Conservation (phyloP, 2,113 vertebrate species). For the Salvator merianae region DNA sequence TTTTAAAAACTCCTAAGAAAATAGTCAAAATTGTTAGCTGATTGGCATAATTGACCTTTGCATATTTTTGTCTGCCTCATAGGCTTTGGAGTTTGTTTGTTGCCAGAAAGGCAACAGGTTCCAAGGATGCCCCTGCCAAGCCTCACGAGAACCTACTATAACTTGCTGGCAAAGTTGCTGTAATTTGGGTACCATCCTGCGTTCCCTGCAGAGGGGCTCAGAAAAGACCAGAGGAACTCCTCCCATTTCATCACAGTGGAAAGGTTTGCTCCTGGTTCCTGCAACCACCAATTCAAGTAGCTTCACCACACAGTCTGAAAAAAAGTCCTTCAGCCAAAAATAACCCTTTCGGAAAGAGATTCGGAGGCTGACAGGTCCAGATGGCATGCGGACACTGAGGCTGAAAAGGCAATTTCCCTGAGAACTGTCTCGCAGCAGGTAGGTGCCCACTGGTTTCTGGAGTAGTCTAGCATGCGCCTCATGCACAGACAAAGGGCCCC, state of each 20-base stretch:
- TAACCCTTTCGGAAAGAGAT: constrained; percentile 68
- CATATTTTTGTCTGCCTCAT: rapidly evolving
- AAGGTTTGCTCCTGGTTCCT: constrained; percentile 48
- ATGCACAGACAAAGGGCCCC: constrained; percentile 69
- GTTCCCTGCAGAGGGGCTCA: constrained; percentile 64
- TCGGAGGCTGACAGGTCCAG: constrained; percentile 62
- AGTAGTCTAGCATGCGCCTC: constrained; percentile 71
- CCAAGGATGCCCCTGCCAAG: rapidly evolving
- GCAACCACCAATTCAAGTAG: constrained; percentile 69
- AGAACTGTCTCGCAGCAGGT: constrained; percentile 73
- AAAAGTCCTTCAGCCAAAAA: constrained; percentile 69
- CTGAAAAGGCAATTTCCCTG: constrained; percentile 71
- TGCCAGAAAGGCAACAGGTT: not conserved
- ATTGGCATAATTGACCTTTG: not conserved
- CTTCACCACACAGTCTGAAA: constrained; percentile 54
- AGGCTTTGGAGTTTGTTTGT: constrained; percentile 10
- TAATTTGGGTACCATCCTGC: constrained; percentile 48
- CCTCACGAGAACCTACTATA: not conserved
- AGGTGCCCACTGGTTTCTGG: constrained; percentile 65
- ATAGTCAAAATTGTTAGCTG: constrained; percentile 8
- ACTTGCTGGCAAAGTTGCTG: constrained; percentile 59
- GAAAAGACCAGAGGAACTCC: constrained; percentile 65
- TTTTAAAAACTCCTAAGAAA: constrained; percentile 15
- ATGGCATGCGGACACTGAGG: constrained; percentile 56
- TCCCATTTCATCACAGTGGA: constrained; percentile 68